These are phyloP conservation scores for Bombyx mandarina DNA, from an alignment of 1,140 invertebrate genomes.

Conservation along the genomic window DNA sequence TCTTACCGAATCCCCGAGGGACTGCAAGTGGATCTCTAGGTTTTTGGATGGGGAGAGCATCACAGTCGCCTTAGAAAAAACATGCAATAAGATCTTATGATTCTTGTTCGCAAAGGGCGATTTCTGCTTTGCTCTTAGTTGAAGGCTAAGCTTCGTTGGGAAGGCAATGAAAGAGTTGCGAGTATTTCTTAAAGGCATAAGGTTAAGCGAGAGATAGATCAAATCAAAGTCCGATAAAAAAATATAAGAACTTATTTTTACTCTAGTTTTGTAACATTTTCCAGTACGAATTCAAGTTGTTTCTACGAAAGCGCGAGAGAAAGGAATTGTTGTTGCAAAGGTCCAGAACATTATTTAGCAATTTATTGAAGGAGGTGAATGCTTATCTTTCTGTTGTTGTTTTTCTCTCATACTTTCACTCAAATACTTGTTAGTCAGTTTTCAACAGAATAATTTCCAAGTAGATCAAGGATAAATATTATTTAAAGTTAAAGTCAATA, in stretches of 20 bases:
- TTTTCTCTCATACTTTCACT: neutral
- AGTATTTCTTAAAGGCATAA: neutral
- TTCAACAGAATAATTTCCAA: no score
- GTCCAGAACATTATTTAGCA: conserved; percentile 51
- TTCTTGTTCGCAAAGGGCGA: no score
- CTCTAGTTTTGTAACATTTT: conserved; percentile 8
- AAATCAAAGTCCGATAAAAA: neutral
- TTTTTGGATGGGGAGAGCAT: no score
- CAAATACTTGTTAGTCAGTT: no score
- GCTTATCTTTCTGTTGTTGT: conserved; percentile 4
- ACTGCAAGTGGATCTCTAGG: no score
- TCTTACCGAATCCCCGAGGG: no score
- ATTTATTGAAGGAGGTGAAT: conserved; percentile 50
- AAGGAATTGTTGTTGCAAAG: conserved; percentile 47
- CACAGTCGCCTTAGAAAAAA: no score
- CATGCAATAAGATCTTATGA: no score
- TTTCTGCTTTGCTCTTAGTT: neutral
- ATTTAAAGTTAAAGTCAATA: no score
- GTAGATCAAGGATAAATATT: no score
- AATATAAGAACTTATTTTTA: neutral
- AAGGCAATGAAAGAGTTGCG: no score
- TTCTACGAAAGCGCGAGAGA: conserved; percentile 55
- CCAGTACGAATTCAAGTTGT: conserved; percentile 58
- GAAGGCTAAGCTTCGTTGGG: no score
- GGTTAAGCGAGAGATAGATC: neutral